Conservation (phyloP, 2,797 vertebrate genomes). For the Pangasius krempfi region DNA sequence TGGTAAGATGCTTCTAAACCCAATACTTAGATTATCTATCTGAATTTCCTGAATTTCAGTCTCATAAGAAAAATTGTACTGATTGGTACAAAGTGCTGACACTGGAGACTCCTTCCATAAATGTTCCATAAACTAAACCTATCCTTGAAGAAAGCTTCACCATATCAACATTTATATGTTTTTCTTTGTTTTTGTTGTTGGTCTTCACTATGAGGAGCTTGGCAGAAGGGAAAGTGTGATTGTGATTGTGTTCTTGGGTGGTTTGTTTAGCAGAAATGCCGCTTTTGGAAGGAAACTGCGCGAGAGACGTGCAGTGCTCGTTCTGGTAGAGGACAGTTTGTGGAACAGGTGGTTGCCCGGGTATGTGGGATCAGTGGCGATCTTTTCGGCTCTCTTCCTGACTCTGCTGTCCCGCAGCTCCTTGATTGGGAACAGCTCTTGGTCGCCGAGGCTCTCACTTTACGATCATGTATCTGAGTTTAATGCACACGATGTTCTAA, state of each 20-base stretch:
- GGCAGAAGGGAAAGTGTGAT: not conserved
- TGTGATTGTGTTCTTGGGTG: not conserved
- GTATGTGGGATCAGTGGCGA: slow-evolving; percentile 22
- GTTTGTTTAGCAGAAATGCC: not conserved
- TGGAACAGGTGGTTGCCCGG: slow-evolving; percentile 12
- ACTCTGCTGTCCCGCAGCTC: not conserved
- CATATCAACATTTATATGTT: not conserved
- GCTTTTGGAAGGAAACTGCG: not conserved
- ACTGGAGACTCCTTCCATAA: not conserved
- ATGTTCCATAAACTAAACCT: not conserved
- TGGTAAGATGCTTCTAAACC: not conserved
- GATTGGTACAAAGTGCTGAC: not conserved
- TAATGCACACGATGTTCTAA: not conserved
- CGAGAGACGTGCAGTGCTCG: not conserved
- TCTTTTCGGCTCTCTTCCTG: not conserved
- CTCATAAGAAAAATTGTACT: not conserved
- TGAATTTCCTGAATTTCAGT: not conserved
- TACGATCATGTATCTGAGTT: not conserved
- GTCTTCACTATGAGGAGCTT: too few species aligned
- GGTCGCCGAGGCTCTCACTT: not conserved
- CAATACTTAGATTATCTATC: slow-evolving; percentile 9
- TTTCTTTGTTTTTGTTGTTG: not conserved
- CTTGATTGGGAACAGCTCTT: not conserved
- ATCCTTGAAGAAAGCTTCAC: too few species aligned
- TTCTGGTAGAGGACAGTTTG: slow-evolving; percentile 1